Base-by-base conservation (phyloP, 2,888 invertebrate genomes). In the Pyrocoelia pectoralis region DNA sequence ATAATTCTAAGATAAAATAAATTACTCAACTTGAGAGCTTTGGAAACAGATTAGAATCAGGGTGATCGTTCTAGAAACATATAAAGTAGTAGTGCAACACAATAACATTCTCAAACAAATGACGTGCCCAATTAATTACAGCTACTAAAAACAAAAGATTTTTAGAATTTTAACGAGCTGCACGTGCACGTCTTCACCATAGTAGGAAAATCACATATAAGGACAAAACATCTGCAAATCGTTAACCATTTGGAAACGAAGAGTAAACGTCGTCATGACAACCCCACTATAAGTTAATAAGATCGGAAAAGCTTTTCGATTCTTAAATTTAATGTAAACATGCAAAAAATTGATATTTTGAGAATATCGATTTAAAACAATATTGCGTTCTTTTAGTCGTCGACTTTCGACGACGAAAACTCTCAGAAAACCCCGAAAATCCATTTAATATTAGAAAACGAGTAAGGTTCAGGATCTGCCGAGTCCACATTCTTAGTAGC, bases 391-490 rank as follows among this genome's bases (percentile, higher is more conserved):
- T 48, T 56, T 60, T 52, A 54, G 51, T 38, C 60, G 28, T 52
- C 17, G 46, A 46, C 46, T 49, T 58, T 63, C 52, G 48, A 24
- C 24, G 52, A 54, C 57, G 55, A 60, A 52, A 56, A 55, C 64
- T 55, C 57, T 19, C 64, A 41, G 55, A 59, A 64, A 64, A 59
- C 64, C 55, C 64, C 56, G 59, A 64, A 64, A 64, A 64, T 64
- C 64, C 59, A 64, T 64, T 64, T 64, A 43, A 59, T 60, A 59
- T 60, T 56, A 56, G 64, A 56, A 58, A 58, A 49, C 55, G 58
- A 46, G 46, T 9, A 15, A 33, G 59, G 59, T 55, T 64, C 55
- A 52, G 54, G 64, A 63, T 59, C 59, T 56, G 14, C 56, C 59
- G 56, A 56, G 54, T 58, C 51, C 59, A 53, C 64, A 55, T 64